phyloP scores from a whole-genome alignment of 2,797 vertebrate genomes.

The Eulemur albifrons region DNA sequence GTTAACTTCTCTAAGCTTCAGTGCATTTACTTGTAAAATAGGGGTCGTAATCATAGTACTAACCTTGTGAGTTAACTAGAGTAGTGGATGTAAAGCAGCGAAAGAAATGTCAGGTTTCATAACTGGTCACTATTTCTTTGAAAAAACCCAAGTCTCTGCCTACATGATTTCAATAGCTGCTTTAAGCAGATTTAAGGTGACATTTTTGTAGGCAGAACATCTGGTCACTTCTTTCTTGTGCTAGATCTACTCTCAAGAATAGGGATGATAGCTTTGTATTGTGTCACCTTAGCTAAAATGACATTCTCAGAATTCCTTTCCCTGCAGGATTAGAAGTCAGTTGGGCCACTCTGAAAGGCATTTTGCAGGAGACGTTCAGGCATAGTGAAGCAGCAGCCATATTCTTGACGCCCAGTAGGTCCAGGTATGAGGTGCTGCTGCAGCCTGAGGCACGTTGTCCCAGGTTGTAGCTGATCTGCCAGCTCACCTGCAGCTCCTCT shows the following conservation, averaged over 20 bases:
- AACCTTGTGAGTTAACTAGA: not conserved
- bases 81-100: not conserved
- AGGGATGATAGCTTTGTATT: not conserved
- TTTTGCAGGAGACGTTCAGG: not conserved
- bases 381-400: not conserved
- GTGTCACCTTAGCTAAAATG: not conserved
- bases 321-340: not conserved
- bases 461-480: not conserved
- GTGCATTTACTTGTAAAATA: not conserved
- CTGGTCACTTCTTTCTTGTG: not conserved
- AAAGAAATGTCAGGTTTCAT: not conserved
- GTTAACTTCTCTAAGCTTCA: not conserved
- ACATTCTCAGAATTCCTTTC: not conserved
- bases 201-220: slow-evolving; percentile 11
- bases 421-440: too few species aligned
- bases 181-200: not conserved
- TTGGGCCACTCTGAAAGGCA: not conserved
- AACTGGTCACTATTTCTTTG: not conserved
- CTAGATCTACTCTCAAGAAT: not conserved
- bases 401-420: not conserved
- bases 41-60: not conserved
- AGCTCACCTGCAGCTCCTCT: not conserved
- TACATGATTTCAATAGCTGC: not conserved
- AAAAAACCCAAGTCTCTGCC: not conserved
- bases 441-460: not conserved